Percentiles rank a stretch among this genome's conserved stretches.
Evolutionary conservation across 2,888 invertebrate species (phyloP).

Genomic region (Chymomyza caudatula): DNA sequence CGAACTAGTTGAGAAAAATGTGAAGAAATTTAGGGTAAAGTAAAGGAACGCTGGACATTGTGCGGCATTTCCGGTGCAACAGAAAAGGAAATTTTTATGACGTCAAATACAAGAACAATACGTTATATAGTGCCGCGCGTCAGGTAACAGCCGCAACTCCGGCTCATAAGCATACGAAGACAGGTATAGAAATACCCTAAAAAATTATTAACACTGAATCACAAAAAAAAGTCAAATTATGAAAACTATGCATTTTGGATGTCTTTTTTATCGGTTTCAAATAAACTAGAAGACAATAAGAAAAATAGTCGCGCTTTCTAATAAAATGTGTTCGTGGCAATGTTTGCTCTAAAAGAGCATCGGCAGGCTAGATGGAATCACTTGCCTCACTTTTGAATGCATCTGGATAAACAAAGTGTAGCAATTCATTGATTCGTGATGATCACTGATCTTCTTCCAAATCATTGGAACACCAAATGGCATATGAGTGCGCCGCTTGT

Average conservation of each 20-base stretch:
- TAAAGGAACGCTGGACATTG: constrained; percentile 32
- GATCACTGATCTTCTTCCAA: too few relatives aligned
- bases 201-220: not conserved
- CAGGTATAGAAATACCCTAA: not conserved
- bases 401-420: too few relatives aligned
- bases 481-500: too few relatives aligned
- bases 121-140: not conserved
- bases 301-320: not conserved
- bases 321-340: too few relatives aligned
- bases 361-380: too few relatives aligned
- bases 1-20: not conserved
- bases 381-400: too few relatives aligned
- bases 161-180: not conserved
- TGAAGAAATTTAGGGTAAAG: not conserved
- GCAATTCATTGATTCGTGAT: too few relatives aligned
- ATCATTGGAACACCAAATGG: too few relatives aligned
- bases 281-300: not conserved
- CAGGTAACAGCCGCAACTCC: not conserved
- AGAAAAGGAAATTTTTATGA: constrained; percentile 65
- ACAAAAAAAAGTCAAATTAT: not conserved
- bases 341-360: too few relatives aligned
- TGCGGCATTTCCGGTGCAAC: constrained; percentile 59
- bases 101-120: constrained; percentile 35
- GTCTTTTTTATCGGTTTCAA: not conserved
- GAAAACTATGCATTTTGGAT: not conserved